Base-by-base conservation (phyloP, 2,888 invertebrate species). In the Tetranychus piercei region DNA sequence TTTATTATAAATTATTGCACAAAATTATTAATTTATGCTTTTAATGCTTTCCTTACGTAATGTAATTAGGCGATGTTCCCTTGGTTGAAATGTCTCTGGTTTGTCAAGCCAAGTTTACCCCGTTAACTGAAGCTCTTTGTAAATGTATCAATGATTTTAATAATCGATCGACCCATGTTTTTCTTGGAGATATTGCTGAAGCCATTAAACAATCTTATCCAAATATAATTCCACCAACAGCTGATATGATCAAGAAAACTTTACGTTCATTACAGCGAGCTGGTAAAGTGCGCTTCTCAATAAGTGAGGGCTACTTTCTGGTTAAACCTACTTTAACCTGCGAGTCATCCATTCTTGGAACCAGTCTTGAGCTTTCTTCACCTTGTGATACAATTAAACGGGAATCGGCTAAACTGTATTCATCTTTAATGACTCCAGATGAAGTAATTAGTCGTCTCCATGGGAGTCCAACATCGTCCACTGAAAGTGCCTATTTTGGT, bases 51-150 rank as follows among this genome's bases (percentile, higher is more conserved):
- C 55, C 2, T 15, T 55, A 2, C 15, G 55, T 34, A 34, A 34
- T 34, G 15, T 55, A 15, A 55, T 55, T 55, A 69, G 69, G 69
- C 20, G 69, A 69, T 23, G 34, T 69, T 69, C 69, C 20, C 11
- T 1, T 69, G 20, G 34, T 69, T 23, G 69, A 69, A 22, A 69
- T 69, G 69, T 69, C 69, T 11, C 22, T 69, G 11, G 71, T 71
- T 71, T 9, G 34, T 8, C 71, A 71, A 43, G 34, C 71, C 15
- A 43, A 71, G 20, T 71, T 71, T 45, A 71, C 71, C 8, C 71
- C 71, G 5, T 44, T 71, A 45, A 23, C 71, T 8, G 71, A 71
- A 71, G 71, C 71, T 44, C 34, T 71, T 20, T 71, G 34, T 23
- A 69, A 23, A 23, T 69, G 69, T 69, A 69, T 69, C 69, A 23